phyloP scores from a whole-genome alignment of 2,113 vertebrate genomes.

The Nothocercus nigrocapillus region DNA sequence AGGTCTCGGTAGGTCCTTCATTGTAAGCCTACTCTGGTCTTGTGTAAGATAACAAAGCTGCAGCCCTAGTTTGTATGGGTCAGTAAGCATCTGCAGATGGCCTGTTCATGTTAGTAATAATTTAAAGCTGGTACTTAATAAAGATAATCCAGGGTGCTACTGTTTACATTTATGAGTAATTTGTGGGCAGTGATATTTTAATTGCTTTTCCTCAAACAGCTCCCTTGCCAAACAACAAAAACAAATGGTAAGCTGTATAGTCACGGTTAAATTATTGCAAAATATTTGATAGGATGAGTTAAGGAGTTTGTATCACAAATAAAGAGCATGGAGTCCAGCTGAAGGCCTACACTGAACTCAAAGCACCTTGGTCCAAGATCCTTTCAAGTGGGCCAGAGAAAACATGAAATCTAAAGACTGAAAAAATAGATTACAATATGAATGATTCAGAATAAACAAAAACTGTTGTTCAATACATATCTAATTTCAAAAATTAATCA shows the following conservation, averaged over 20 bases:
- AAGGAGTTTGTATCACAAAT: background rate
- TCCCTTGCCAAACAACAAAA: background rate
- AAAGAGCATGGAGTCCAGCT: background rate
- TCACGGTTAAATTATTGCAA: background rate
- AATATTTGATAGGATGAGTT: conserved; percentile 7
- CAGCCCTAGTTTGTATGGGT: background rate
- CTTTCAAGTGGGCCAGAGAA: background rate
- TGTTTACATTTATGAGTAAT: conserved; percentile 39
- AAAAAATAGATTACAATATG: background rate
- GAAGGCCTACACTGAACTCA: background rate
- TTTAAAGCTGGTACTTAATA: background rate
- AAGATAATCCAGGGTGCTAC: background rate
- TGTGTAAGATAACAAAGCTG: background rate
- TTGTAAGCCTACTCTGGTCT: background rate
- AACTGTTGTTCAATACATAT: background rate
- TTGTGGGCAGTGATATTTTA: conserved; percentile 33
- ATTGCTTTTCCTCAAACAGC: conserved; percentile 29
- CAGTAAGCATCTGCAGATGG: background rate
- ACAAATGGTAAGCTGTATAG: background rate
- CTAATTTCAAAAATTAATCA: background rate
- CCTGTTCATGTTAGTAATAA: background rate
- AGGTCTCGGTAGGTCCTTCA: background rate
- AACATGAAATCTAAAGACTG: background rate
- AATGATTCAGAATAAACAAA: background rate
- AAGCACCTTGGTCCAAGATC: background rate